Evolutionary conservation across 2,113 vertebrate genomes (phyloP).

Genomic region (Onychostruthus taczanowskii): DNA sequence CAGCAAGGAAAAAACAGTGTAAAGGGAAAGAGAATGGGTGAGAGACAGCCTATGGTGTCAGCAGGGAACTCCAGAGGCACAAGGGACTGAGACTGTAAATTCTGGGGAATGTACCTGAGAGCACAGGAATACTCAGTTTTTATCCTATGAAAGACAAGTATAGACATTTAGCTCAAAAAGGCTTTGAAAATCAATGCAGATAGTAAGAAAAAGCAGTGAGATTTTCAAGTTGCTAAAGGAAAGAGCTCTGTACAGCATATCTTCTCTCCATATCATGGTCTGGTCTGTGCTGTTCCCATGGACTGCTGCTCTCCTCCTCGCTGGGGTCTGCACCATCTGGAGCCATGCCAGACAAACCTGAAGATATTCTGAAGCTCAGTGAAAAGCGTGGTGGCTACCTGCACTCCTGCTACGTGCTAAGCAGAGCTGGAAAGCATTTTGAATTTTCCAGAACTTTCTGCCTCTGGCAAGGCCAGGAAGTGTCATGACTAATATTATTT

Average conservation of each 20-base stretch:
- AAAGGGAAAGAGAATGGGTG: accelerated
- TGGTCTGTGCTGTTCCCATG: accelerated
- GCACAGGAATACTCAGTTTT: background rate
- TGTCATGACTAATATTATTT: background rate
- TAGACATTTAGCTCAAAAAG: background rate
- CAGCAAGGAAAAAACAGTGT: background rate
- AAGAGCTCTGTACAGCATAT: background rate
- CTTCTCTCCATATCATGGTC: background rate
- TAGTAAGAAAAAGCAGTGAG: background rate
- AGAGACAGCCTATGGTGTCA: background rate
- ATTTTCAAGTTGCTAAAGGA: background rate
- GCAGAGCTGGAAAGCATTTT: background rate
- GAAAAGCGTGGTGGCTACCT: background rate
- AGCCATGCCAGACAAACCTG: background rate
- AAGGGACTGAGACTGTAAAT: background rate
- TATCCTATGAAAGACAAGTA: background rate
- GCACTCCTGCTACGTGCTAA: background rate
- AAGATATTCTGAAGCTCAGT: background rate
- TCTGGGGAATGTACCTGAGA: background rate
- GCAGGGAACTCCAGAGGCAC: background rate
- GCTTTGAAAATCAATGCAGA: background rate
- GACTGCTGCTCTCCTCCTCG: accelerated
- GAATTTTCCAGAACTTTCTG: constrained; percentile 1
- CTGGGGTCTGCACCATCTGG: background rate
- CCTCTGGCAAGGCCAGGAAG: background rate